Evolutionary conservation across 2,888 invertebrate genomes (phyloP), one percentile per base, ranked within the genome.

Genomic region (Zele albiditarsus): DNA sequence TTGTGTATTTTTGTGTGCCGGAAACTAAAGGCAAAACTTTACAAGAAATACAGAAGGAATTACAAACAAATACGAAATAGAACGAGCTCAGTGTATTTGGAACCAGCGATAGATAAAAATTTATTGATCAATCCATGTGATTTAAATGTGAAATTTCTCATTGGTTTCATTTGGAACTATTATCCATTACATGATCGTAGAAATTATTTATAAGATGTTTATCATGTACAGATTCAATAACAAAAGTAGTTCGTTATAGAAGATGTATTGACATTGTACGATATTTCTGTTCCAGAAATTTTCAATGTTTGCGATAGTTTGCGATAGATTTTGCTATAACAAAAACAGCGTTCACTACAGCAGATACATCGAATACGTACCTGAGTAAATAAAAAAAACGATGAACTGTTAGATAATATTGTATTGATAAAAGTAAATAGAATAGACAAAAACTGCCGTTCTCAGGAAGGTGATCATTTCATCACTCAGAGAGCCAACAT

Each of bases 401-500:
- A 8, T 12, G 12, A 6, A 38, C 12, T 12, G 8, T 6, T 12
- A 12, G 12, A 38, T 38, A 12, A 38, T 38, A 38, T 38, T 12
- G 12, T 12, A 38, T 12, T 8, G 8, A n/a, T n/a, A n/a, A 8
- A 38, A 8, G 8, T 12, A 8, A 2, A 12, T 2, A 38, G 12
- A 38, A 38, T 8, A 38, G 12, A 12, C 12, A 38, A 86, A 87
- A 93, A 93, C 94, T 88, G 93, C 91, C 85, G 93, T 93, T 3
- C 96, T 99, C 58, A 98, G 92, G 89, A 98, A 96, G 70, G 97
- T 97, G 84, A 98, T 98, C 99, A 99, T 99, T 77, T 99, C 99
- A 57, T 99, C 99, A 28, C 99, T 99, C 90, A 97, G 95, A 0
- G 99, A 98, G 27, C 99, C 99, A 82, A 99, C 98, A 84, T 96